Evolutionary conservation across 1,140 invertebrate genomes (phyloP), one percentile per base, ranked within the genome.

Genomic region (Dendrolimus kikuchii): DNA sequence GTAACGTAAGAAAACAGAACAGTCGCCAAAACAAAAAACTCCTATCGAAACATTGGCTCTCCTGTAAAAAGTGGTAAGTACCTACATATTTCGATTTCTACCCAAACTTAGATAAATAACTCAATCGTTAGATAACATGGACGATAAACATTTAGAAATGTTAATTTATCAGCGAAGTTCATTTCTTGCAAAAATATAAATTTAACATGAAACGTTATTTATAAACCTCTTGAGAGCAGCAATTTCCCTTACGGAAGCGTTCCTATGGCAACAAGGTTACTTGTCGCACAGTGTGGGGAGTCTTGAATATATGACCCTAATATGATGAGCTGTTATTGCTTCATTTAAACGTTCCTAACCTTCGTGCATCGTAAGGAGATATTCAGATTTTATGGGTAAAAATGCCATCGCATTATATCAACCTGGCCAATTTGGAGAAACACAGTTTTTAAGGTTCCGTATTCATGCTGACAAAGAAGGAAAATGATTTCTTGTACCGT

Each of bases 181-280:
- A 51, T 66, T 66, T 65, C 56, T 45, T 54, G 66, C 57, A 71
- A 72, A 74, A 66, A 74, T 73, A 73, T 75, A 72, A 78, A 73
- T 72, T 77, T 77, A 67, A 77, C 71, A 71, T 76, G 66, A 59
- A 54, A 66, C 45, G 63, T 78, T 74, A 81, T 77, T 81, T 78
- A 78, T 75, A 71, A 59, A 66, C 66, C 53, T 60, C 62, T 50
- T 53, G 64, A 60, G 68, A 79, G 66, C 68, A 62, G 77, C 70
- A 78, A 80, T 80, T 80, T 81, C 71, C 77, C 71, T 47, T 53
- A 49, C 72, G 73, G 74, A 78, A 74, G 65, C 64, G 75, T 71
- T 65, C 62, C 68, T 51, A 66, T 70, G 61, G 61, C 68, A 54
- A 65, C 70, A 38, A 52, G 57, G 53, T 49, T 51, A 49, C 48